A percentile compares a stretch with the other conserved stretches of the same genome.
Evolutionary conservation across 2,797 vertebrate genomes (phyloP).

Genomic region (Streptopelia turtur): DNA sequence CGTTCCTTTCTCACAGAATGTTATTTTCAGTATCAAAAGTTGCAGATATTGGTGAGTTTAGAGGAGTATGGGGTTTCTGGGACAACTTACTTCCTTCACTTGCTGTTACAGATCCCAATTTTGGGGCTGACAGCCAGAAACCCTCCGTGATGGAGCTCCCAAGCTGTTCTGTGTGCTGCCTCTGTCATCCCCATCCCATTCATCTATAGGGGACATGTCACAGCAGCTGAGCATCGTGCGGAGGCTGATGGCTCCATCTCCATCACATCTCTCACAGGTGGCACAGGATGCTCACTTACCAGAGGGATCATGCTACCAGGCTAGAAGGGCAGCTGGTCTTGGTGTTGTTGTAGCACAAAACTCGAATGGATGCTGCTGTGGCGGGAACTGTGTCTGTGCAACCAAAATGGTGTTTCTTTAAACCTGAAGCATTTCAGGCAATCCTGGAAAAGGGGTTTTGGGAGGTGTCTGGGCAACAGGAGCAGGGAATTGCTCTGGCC

Average conservation of each 20-base stretch:
- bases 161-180: neutral
- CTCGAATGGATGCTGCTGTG: neutral
- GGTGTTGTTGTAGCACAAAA: neutral
- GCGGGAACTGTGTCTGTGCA: neutral
- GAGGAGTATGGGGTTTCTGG: neutral
- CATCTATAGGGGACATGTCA: neutral
- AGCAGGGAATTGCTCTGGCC: neutral
- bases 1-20: neutral
- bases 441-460: neutral
- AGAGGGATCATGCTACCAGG: neutral
- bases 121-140: neutral
- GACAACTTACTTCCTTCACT: neutral
- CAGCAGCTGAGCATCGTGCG: fast-evolving
- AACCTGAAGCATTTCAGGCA: neutral
- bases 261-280: neutral
- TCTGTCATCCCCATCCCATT: neutral
- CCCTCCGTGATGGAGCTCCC: neutral
- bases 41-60: neutral
- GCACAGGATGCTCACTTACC: neutral
- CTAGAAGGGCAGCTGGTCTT: neutral
- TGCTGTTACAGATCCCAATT: neutral
- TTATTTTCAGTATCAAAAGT: neutral
- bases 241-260: neutral
- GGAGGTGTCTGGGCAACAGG: neutral
- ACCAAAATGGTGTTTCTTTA: fast-evolving